Evolutionary conservation across 2,113 vertebrate genomes (phyloP), one percentile per base, ranked within the genome.

Genomic region (Geococcyx californianus): DNA sequence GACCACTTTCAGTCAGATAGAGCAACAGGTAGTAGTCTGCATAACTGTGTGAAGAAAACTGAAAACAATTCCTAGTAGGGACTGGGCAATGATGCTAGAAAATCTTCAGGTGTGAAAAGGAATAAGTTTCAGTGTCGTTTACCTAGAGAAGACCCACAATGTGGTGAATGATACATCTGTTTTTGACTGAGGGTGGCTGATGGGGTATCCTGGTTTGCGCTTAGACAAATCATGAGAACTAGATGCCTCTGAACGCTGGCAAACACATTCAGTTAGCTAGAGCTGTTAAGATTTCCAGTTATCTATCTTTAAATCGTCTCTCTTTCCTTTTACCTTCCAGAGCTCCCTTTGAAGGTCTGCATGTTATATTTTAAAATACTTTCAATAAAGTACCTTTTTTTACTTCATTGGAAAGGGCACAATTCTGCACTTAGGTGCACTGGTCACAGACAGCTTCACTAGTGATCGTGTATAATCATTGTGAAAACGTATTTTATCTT

Each of bases 11-110:
- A 7, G 3, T 26, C 72, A 36, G 24, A 17, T 24, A 38, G 24
- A 54, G 33, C 19, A 44, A 14, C 13, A 25, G 29, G 17, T 85
- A 6, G 38, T 79, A 6, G 38, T 79, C 28, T 49, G 28, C 47
- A 24, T 0, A 0, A 33, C 36, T 0, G 0, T 23, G n/a, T 16
- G 24, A 75, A n/a, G 19, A 81, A 69, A 70, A n/a, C 11, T 3
- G 9, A 0, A 34, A 33, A 6, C 5, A 36, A 45, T 66, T 62
- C n/a, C 59, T 59, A 56, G 49, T 13, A 42, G 33, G 20, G 15
- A 18, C 11, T 42, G 13, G 16, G 21, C 17, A 70, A 23, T 11
- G 36, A 49, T 0, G 3, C 10, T 20, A 20, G 42, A 54, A 44
- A 63, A 83, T 13, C 7, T 34, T 67, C 6, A 72, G n/a, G 28